phyloP scores from a whole-genome alignment of 2,113 vertebrate species.

The Carettochelys insculpta region DNA sequence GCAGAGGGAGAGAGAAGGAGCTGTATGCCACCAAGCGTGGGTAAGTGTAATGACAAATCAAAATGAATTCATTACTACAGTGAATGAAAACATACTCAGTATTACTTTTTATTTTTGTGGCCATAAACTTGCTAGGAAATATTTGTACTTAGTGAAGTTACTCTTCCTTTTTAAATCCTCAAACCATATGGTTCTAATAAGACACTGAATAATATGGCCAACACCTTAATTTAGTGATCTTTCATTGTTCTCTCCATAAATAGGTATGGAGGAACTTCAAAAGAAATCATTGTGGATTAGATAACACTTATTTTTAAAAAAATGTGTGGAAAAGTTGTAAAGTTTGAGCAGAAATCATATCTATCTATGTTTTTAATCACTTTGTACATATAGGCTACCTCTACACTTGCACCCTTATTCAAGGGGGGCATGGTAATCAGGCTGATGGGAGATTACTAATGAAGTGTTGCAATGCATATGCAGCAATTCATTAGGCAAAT shows the following conservation, averaged over 20 bases:
- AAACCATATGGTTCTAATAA: background rate
- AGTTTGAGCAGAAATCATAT: background rate
- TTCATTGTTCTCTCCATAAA: background rate
- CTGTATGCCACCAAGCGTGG: constrained; percentile 61
- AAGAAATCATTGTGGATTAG: background rate
- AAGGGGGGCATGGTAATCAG: too few relatives aligned
- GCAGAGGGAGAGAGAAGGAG: constrained; percentile 82
- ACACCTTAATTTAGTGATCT: background rate
- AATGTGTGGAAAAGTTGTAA: background rate
- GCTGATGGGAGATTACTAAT: too few relatives aligned
- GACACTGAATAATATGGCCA: background rate
- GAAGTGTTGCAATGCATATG: too few relatives aligned
- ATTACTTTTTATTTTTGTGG: background rate
- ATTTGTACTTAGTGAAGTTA: rapidly evolving
- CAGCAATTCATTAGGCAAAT: too few relatives aligned
- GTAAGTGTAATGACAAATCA: constrained; percentile 49
- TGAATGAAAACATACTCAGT: rapidly evolving
- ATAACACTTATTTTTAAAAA: background rate
- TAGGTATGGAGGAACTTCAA: background rate
- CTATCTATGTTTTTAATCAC: background rate
- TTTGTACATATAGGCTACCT: too few relatives aligned
- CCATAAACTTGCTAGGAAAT: background rate
- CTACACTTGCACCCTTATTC: too few relatives aligned
- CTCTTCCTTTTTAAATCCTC: background rate
- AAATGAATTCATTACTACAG: background rate